Base-by-base conservation (phyloP, 2,888 invertebrate genomes). In the Emesis furor region DNA sequence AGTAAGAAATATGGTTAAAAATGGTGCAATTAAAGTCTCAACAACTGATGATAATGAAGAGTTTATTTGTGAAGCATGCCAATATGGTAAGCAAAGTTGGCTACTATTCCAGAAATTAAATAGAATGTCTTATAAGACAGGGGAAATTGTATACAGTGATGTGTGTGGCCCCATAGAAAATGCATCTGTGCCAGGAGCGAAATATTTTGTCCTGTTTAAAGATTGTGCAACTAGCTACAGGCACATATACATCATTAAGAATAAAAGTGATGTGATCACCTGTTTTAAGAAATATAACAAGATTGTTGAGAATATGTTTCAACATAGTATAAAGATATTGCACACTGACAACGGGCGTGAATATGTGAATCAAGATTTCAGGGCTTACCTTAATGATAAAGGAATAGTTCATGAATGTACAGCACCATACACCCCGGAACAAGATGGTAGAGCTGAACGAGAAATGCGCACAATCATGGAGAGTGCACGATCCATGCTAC, bases 391-490 rank as follows among this genome's bases (percentile, higher is more conserved):
- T 0, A 65, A 84, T 6, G 5, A 8, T 5, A 0, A 51, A 42
- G 12, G 73, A 81, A 46, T 72, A 6, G 24, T 24, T 24, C 89
- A 88, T 83, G 85, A 89, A 8, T 30, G 69, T 69, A 82, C 82
- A 14, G 83, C 81, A 1, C 83, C 80, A 4, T 87, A 87, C 35
- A 84, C 79, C 0, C 81, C 84, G 4, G 37, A 85, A 51, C 82
- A 79, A 65, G 85, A 87, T 75, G 85, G 85, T 0, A 32, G 83
- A n/a, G 81, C 85, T 5, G 85, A 91, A 65, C 35, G 92, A 14
- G 90, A 91, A 39, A 88, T 89, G 6, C 69, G 91, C 2, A 90
- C 90, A 0, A 76, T 91, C 0, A 86, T 88, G 46, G 81, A 83
- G 51, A 79, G 46, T 37, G 83, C 83, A 4, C 42, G 83, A 2